Evolutionary conservation across 2,888 invertebrate species (phyloP).

Genomic region (Cremastinae sp.): DNA sequence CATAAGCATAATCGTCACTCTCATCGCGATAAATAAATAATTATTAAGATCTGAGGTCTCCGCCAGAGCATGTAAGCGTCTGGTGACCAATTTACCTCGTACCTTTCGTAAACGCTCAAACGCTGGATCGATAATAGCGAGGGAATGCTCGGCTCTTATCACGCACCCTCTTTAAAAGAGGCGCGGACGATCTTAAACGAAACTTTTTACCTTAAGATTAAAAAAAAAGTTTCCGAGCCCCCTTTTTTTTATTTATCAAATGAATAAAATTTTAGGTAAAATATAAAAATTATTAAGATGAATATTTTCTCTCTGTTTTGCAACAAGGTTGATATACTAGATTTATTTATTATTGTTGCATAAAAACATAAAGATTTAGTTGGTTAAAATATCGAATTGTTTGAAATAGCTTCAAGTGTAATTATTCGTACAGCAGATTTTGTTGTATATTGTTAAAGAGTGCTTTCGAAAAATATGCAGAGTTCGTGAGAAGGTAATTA

Average conservation of each 20-base stretch:
- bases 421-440: background rate
- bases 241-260: too few species aligned
- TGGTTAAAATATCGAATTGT: too few species aligned
- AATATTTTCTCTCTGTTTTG: too few species aligned
- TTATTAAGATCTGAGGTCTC: slow-evolving; percentile 13
- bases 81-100: slow-evolving; percentile 47
- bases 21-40: slow-evolving; percentile 30
- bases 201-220: slow-evolving; percentile 6
- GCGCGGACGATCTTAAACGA: slow-evolving; percentile 36
- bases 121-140: slow-evolving; percentile 50
- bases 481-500: too few species aligned
- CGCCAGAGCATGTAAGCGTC: slow-evolving; percentile 39
- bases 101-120: slow-evolving; percentile 46
- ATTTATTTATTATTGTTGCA: too few species aligned
- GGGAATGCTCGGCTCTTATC: slow-evolving; percentile 56
- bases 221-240: background rate
- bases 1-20: slow-evolving; percentile 19
- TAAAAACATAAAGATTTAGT: too few species aligned
- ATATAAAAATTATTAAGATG: too few species aligned
- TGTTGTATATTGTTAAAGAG: slow-evolving; percentile 13
- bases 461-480: too few species aligned
- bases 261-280: too few species aligned
- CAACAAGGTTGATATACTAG: too few species aligned
- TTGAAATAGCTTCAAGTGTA: too few species aligned
- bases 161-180: slow-evolving; percentile 44